A percentile compares a stretch with the other conserved stretches of the same genome.
Conservation (phyloP, 1,140 invertebrate genomes). For the Pseudachorutes palmiensis region DNA sequence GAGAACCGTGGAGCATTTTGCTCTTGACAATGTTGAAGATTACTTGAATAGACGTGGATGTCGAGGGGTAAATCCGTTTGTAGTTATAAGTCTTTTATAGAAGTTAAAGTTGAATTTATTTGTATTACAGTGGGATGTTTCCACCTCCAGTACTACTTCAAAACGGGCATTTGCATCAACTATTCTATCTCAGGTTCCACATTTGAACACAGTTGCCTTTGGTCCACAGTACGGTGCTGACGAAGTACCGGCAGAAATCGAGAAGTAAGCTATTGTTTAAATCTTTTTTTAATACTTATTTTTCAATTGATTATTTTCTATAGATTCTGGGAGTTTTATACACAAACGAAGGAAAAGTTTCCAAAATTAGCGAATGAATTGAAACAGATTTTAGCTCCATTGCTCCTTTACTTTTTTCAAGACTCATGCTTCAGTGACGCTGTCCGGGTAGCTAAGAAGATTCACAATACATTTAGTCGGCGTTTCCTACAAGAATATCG, state of each 20-base stretch:
- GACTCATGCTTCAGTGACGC: neutral
- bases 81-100: neutral
- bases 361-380: conserved; percentile 6
- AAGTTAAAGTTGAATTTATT: neutral
- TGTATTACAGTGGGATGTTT: neutral
- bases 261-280: conserved; percentile 16
- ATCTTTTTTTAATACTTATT: neutral
- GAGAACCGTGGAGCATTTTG: conserved; percentile 7
- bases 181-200: neutral
- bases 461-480: conserved; percentile 14
- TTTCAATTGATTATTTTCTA: conserved; percentile 1
- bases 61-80: neutral
- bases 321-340: conserved; percentile 30
- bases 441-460: neutral
- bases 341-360: conserved; percentile 9
- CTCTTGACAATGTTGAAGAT: conserved; percentile 5
- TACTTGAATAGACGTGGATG: conserved; percentile 13
- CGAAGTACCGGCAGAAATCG: conserved; percentile 19
- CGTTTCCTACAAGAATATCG: conserved; percentile 19
- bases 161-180: conserved; percentile 15
- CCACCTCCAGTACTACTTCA: neutral
- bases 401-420: conserved; percentile 21
- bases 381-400: conserved; percentile 18
- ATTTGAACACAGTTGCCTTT: conserved; percentile 20
- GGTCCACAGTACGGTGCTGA: conserved; percentile 25